Conservation (phyloP, 2,797 vertebrate species). For the Fringilla coelebs region DNA sequence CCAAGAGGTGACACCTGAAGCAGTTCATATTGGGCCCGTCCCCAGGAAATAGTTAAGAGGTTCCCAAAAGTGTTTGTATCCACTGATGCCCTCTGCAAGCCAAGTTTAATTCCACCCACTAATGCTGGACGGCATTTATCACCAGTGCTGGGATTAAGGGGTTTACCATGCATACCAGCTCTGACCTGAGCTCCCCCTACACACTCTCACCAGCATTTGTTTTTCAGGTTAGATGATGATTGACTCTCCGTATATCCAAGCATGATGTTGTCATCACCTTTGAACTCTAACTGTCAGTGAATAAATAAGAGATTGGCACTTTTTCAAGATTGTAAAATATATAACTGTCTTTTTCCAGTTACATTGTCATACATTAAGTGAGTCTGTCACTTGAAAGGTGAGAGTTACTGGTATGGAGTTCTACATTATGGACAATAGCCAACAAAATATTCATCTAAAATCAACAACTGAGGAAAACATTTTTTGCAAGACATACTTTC, state of each 20-base stretch:
- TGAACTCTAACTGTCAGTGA: neutral
- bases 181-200: neutral
- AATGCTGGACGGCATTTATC: neutral
- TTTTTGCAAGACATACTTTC: neutral
- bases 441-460: neutral
- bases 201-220: neutral
- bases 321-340: neutral
- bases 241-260: neutral
- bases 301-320: neutral
- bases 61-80: neutral
- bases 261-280: neutral
- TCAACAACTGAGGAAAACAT: neutral
- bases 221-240: neutral
- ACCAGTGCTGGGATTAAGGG: neutral
- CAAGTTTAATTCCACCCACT: neutral
- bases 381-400: neutral
- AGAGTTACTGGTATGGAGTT: neutral
- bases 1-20: neutral
- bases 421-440: neutral
- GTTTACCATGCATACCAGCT: neutral
- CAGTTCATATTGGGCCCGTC: neutral
- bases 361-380: neutral
- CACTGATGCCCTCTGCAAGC: neutral
- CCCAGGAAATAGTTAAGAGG: slow-evolving; percentile 15
- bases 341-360: neutral